phyloP scores from a whole-genome alignment of 2,797 vertebrate species.

The Pteropus rufus region DNA sequence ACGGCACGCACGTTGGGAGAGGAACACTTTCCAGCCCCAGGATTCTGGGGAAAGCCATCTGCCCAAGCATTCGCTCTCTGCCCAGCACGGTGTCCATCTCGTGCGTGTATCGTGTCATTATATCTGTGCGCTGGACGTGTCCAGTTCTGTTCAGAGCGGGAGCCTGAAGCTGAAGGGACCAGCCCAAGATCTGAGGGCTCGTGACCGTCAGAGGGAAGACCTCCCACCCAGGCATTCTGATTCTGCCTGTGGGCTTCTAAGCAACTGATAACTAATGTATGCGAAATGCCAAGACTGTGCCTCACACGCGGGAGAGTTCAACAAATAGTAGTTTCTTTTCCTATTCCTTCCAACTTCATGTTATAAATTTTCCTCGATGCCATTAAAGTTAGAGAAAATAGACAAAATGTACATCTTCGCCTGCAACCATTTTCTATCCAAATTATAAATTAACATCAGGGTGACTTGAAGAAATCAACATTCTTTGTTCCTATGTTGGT shows the following conservation, averaged over 20 bases:
- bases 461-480: not conserved
- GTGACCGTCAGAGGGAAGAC: not conserved
- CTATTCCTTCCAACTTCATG: not conserved
- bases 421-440: not conserved
- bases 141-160: not conserved
- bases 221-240: rapidly evolving
- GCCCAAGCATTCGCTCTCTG: not conserved
- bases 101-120: rapidly evolving
- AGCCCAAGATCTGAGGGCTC: not conserved
- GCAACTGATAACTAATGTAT: not conserved
- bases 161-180: not conserved
- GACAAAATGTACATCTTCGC: not conserved
- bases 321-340: not conserved
- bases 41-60: not conserved
- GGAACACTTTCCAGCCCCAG: not conserved
- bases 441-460: not conserved
- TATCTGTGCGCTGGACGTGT: not conserved
- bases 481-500: not conserved
- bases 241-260: not conserved
- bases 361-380: not conserved
- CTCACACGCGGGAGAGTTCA: rapidly evolving
- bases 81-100: not conserved
- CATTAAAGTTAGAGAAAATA: not conserved
- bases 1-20: not conserved
- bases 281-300: not conserved